Evolutionary conservation across 2,888 invertebrate genomes (phyloP), one percentile per base, ranked within the genome.

Genomic region (Hyles lineata): DNA sequence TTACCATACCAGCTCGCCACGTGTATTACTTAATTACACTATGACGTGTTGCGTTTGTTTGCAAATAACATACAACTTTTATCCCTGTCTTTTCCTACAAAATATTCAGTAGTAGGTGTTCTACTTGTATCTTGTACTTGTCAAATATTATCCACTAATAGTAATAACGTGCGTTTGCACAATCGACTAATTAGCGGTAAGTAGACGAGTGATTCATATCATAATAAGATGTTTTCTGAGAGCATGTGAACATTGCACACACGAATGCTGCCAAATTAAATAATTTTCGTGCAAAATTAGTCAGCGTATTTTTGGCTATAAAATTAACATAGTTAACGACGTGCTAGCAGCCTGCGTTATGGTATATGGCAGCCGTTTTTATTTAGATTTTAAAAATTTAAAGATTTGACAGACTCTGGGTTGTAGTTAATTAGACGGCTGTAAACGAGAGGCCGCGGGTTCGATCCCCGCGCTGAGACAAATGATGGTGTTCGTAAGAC

Each of bases 1-100:
- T 50, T 50, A 67, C 43, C 67, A 67, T 50, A 67, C n/a, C 43
- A 67, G 43, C 21, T 25, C 23, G 50, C 23, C 67, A 67, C 67
- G 50, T 67, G 67, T 17, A 67, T 5, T 50, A 15, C 23, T 67
- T 23, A 23, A 23, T 43, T 67, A 50, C 23, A 21, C 23, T 50
- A 50, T 67, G 43, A 55, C 55, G 17, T n/a, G 7, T n/a, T 55
- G n/a, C 6, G 55, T n/a, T 55, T 55, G 55, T 55, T n/a, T n/a
- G 19, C 15, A 17, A 55, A 55, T 55, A 55, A n/a, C 7, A 17
- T 55, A 55, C 21, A 43, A 67, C 43, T 67, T 21, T 43, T 32
- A 7, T 4, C 7, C 21, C 21, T 43, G 43, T 9, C 67, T 21
- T 23, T 11, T 7, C 61, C 17, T 29, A 1, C 17, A 60, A 58